Percentiles rank a stretch among this genome's conserved stretches.
These are phyloP conservation scores for Anas flavirostris DNA, from an alignment of 2,797 vertebrate species.

Conservation along the genomic window DNA sequence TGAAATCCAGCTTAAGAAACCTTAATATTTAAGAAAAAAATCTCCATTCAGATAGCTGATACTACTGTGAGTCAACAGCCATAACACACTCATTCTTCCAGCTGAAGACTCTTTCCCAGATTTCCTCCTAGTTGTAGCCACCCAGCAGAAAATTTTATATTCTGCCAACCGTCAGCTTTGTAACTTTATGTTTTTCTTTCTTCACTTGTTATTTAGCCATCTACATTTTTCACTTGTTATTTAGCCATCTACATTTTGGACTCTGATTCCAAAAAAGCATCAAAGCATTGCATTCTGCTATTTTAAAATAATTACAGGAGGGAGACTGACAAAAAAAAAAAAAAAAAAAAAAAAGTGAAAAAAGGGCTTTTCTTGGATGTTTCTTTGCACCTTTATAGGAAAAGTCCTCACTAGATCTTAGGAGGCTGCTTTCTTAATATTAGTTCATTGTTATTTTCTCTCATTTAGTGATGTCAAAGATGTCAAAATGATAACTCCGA, in stretches of 20 bases:
- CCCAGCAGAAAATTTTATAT: neutral
- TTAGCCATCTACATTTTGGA: neutral
- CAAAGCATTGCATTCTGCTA: neutral
- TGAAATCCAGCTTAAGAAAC: neutral
- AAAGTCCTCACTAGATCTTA: neutral
- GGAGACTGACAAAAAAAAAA: neutral
- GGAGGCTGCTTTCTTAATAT: neutral
- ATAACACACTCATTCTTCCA: accelerated
- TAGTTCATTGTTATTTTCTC: neutral
- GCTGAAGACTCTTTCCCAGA: neutral
- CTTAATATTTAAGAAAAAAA: neutral
- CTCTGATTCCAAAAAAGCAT: constrained; percentile 17
- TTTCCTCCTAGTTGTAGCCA: neutral
- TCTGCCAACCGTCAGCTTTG: neutral
- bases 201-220: neutral
- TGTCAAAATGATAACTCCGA: neutral
- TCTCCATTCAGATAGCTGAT: neutral
- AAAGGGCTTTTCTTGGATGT: neutral
- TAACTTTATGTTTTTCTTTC: neutral
- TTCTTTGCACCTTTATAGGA: neutral
- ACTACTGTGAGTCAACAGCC: neutral
- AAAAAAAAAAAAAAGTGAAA: neutral
- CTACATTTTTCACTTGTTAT: neutral
- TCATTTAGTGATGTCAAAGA: neutral
- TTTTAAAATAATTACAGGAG: neutral